phyloP scores from a whole-genome alignment of 1,140 invertebrate genomes.

The Melitaea cinxia region DNA sequence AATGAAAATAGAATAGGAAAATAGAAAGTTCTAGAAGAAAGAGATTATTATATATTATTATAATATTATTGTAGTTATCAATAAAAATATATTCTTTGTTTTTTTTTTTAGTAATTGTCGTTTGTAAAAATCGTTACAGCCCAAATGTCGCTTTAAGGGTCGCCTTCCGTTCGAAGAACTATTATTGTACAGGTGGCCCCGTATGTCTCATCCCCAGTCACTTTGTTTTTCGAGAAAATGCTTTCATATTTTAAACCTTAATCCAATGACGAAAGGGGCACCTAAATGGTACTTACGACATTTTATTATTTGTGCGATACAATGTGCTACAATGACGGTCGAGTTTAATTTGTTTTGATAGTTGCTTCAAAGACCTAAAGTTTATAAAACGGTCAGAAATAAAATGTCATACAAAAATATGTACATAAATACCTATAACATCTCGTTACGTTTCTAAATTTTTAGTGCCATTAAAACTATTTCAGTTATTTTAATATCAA shows the following conservation, averaged over 20 bases:
- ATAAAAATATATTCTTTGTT: too few relatives aligned
- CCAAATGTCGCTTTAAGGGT: conserved; percentile 25
- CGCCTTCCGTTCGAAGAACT: conserved; percentile 36
- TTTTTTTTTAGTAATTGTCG: conserved; percentile 21
- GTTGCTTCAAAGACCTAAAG: neutral
- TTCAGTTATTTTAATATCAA: too few relatives aligned
- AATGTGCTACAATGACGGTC: neutral
- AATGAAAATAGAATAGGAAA: too few relatives aligned
- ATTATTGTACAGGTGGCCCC: conserved; percentile 40
- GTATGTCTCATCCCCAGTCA: conserved; percentile 25
- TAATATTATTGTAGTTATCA: too few relatives aligned
- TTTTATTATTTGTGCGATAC: neutral
- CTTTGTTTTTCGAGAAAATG: neutral
- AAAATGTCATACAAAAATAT: neutral
- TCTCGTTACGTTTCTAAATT: too few relatives aligned
- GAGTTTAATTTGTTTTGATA: conserved; percentile 6
- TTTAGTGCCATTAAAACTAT: too few relatives aligned
- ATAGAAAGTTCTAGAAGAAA: too few relatives aligned
- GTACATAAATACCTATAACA: too few relatives aligned
- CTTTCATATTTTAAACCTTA: conserved; percentile 3
- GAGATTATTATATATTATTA: too few relatives aligned
- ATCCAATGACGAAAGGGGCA: neutral
- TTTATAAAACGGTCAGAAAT: neutral
- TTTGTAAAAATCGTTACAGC: conserved; percentile 37
- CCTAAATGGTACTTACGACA: neutral